Base-by-base conservation (phyloP, 1,140 invertebrate species). In the Aradophagus sp. region DNA sequence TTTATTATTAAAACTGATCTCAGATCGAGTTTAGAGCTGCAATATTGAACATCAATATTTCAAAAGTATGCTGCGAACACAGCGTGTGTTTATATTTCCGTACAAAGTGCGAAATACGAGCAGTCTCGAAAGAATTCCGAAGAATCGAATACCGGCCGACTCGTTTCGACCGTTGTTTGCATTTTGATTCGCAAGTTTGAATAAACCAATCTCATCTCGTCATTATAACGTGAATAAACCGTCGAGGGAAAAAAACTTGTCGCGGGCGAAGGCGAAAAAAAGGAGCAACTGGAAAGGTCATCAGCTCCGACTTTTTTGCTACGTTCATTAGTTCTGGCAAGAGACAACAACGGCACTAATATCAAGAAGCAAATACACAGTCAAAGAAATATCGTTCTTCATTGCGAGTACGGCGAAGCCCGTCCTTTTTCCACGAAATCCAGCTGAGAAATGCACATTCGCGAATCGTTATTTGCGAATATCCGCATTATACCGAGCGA, bases 341-440 rank as follows among this genome's bases (percentile, higher is more conserved):
- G 53, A 55, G 55, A 73, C 47, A 44, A 56, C 45, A 63, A 59
- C 55, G 59, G 59, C 14, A 42, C 34, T 53, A 55, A 29, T 13
- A 7, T 16, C 23, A 44, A 52, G 52, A 70, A 70, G 45, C 27
- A 35, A 14, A 31, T 17, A 23, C 8, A 8, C 13, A 36, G 36
- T 34, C 38, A 15, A 26, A 35, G 23, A 55, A 23, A 58, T 50
- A 50, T 8, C 20, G 20, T 56, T 52, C 34, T 10, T 7, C 19
- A 27, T 39, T 36, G 55, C 45, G 50, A 68, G 53, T 50, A 59
- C 38, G 34, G 44, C 41, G 17, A 47, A 41, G 26, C 45, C 53
- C 48, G 65, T 67, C 45, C 20, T 53, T 53, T 68, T 53, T 68
- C 31, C 26, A 31, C 31, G n/a, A 45, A 63, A 38, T 13, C 34